Evolutionary conservation across 2,113 vertebrate species (phyloP).

Genomic region (Melanerpes formicivorus): DNA sequence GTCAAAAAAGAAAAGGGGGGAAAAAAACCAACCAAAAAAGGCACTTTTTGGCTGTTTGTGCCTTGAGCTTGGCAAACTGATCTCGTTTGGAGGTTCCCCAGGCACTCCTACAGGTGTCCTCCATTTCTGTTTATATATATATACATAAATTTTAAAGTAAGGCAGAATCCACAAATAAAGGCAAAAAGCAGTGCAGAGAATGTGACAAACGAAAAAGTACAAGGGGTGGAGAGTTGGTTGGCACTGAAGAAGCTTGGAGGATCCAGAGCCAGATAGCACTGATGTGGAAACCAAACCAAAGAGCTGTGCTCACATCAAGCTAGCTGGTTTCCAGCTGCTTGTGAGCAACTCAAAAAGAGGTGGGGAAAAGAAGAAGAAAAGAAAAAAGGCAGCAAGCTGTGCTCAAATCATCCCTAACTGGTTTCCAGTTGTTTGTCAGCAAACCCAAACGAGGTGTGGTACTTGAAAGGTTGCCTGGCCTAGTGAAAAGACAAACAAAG

Average conservation of each 20-base stretch:
- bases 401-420: constrained; percentile 14
- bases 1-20: not conserved
- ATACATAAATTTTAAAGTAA: constrained; percentile 42
- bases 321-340: too few species aligned
- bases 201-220: constrained; percentile 54
- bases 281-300: not conserved
- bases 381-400: not conserved
- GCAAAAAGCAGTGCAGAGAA: constrained; percentile 66
- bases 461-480: constrained; percentile 52
- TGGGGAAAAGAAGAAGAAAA: too few species aligned
- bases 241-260: constrained; percentile 51
- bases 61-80: constrained; percentile 65
- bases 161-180: constrained; percentile 72
- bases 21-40: constrained; percentile 68
- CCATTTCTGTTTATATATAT: constrained; percentile 40
- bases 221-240: constrained; percentile 49
- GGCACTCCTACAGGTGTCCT: constrained; percentile 62
- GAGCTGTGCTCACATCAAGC: too few species aligned
- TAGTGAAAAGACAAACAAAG: constrained; percentile 45
- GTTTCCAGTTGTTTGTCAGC: constrained; percentile 56
- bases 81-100: constrained; percentile 55
- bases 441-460: constrained; percentile 38
- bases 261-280: constrained; percentile 56
- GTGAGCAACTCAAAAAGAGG: too few species aligned
- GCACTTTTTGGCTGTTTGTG: constrained; percentile 86